These are phyloP conservation scores for Manis javanica DNA, from an alignment of 2,797 vertebrate species.

Conservation along the genomic window DNA sequence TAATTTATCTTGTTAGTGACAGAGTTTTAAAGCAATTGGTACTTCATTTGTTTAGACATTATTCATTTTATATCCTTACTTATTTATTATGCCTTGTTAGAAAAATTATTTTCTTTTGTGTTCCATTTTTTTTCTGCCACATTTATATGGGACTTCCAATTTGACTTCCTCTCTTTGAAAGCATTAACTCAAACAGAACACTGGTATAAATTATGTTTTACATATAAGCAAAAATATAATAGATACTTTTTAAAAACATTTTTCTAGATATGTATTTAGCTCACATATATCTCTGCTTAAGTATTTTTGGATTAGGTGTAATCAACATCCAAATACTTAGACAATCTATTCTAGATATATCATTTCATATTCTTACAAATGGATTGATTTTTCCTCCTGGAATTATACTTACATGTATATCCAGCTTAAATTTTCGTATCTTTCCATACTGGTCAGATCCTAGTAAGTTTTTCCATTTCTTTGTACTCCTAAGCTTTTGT, in stretches of 20 bases:
- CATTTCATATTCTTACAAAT: not conserved
- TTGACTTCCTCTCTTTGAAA: constrained; percentile 26
- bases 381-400: not conserved
- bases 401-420: not conserved
- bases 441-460: not conserved
- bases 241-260: not conserved
- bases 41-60: not conserved
- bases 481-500: constrained; percentile 14
- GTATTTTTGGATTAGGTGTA: constrained; percentile 40
- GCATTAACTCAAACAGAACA: not conserved
- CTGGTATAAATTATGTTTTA: not conserved
- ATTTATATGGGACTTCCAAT: not conserved
- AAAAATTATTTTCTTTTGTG: constrained; percentile 5
- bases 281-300: not conserved
- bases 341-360: not conserved
- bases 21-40: constrained; percentile 40
- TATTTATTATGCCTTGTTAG: constrained; percentile 24
- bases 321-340: constrained; percentile 50
- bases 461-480: not conserved
- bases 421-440: not conserved
- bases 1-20: constrained; percentile 40
- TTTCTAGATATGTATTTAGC: constrained; percentile 1
- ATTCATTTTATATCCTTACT: constrained; percentile 34
- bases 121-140: constrained; percentile 27
- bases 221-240: constrained; percentile 31